A percentile compares a stretch with the other conserved stretches of the same genome.
Evolutionary conservation across 2,888 invertebrate species (phyloP).

Genomic region (Hypselothyrea guttata): DNA sequence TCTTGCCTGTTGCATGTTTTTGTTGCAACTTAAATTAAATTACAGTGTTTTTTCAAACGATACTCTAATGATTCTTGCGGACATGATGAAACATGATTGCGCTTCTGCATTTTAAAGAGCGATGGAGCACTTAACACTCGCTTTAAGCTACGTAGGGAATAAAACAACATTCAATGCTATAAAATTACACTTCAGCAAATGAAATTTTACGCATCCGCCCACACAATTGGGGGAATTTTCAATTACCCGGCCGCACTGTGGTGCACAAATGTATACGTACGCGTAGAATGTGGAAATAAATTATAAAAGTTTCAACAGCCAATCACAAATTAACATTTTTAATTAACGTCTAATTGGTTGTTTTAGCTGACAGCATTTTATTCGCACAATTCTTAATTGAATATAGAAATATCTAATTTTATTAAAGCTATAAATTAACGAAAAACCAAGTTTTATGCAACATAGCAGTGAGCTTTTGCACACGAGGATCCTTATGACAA

Average conservation of each 20-base stretch:
- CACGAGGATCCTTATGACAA: no score
- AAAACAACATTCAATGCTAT: constrained; percentile 36
- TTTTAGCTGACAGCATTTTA: no score
- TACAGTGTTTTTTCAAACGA: not conserved
- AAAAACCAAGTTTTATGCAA: no score
- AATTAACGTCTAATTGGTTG: no score
- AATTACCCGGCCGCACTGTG: constrained; percentile 55
- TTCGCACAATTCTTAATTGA: no score
- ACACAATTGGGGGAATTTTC: constrained; percentile 42
- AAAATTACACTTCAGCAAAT: constrained; percentile 51
- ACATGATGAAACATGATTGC: constrained; percentile 26
- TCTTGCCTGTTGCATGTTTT: no score
- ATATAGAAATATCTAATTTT: no score
- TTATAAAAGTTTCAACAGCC: not conserved
- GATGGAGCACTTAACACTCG: constrained; percentile 28
- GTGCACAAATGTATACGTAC: not conserved
- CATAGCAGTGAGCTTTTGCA: no score
- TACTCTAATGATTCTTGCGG: not conserved
- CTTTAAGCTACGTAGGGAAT: constrained; percentile 18
- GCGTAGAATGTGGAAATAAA: not conserved
- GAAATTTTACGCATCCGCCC: constrained; percentile 43
- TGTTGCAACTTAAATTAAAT: not conserved
- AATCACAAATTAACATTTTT: not conserved
- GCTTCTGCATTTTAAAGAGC: constrained; percentile 17
- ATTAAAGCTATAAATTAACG: no score